Conservation (phyloP, 2,888 invertebrate species). For the Lithosia quadra region DNA sequence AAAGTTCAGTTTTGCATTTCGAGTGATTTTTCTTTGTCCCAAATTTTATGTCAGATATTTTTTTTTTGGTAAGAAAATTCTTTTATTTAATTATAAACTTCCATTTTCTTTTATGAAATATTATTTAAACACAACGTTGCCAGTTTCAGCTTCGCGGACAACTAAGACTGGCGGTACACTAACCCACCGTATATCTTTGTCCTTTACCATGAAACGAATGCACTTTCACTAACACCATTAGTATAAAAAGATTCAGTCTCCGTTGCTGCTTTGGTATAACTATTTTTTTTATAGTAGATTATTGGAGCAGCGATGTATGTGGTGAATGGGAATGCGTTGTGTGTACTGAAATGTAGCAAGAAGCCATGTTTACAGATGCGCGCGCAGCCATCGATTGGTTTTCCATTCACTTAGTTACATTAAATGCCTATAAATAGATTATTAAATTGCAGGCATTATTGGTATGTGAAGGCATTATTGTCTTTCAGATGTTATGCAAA, state of each 20-base stretch:
- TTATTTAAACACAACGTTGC: neutral
- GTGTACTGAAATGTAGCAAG: conserved; percentile 45
- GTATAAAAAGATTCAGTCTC: neutral
- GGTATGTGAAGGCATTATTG: conserved; percentile 50
- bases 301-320: conserved; percentile 48
- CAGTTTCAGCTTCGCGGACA: conserved; percentile 28
- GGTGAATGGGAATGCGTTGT: conserved; percentile 10
- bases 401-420: conserved; percentile 67
- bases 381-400: conserved; percentile 80
- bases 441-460: conserved; percentile 74
- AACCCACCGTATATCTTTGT: conserved; percentile 38
- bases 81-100: conserved; percentile 2
- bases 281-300: neutral
- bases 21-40: neutral
- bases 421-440: conserved; percentile 68
- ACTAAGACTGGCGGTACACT: conserved; percentile 43
- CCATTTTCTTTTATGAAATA: conserved; percentile 3
- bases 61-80: neutral
- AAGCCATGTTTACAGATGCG: conserved; percentile 75
- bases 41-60: neutral
- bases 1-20: conserved; percentile 13
- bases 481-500: conserved; percentile 1
- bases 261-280: conserved; percentile 24
- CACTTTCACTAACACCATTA: neutral
- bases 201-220: conserved; percentile 21